A percentile compares a stretch with the other conserved stretches of the same genome.
These are phyloP conservation scores for Ammodytes dubius DNA, from an alignment of 2,113 vertebrate genomes.

Conservation along the genomic window DNA sequence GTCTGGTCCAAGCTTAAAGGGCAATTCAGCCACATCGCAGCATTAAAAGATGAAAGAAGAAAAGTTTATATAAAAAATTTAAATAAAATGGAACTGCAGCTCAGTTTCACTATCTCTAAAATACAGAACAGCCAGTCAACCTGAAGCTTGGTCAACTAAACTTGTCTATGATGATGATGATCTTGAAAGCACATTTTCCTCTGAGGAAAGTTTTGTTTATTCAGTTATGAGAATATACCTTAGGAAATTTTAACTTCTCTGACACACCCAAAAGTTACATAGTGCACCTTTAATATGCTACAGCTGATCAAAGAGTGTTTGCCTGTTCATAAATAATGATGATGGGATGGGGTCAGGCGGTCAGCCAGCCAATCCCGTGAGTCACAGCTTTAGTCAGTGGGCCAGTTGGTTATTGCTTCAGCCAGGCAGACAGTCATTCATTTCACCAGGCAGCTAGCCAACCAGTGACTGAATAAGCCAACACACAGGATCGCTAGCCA, in stretches of 20 bases:
- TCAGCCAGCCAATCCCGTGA: slow-evolving; percentile 53
- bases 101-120: slow-evolving; percentile 35
- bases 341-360: slow-evolving; percentile 52
- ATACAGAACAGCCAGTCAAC: slow-evolving; percentile 9
- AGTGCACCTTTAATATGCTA: background rate
- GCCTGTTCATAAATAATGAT: slow-evolving; percentile 31
- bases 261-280: too few relatives aligned
- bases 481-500: slow-evolving; percentile 28
- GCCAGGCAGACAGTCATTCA: slow-evolving; percentile 51
- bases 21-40: slow-evolving; percentile 5
- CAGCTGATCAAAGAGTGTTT: slow-evolving; percentile 25
- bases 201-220: background rate
- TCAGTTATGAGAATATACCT: background rate
- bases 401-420: slow-evolving; percentile 34
- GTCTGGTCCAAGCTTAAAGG: slow-evolving; percentile 36
- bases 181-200: too few relatives aligned
- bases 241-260: too few relatives aligned
- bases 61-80: background rate
- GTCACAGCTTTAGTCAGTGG: slow-evolving; percentile 49
- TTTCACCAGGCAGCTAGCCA: slow-evolving; percentile 37
- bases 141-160: background rate
- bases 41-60: slow-evolving; percentile 40
- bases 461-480: slow-evolving; percentile 46
- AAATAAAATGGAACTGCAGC: background rate
- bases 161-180: background rate